phyloP scores from a whole-genome alignment of 2,888 invertebrate species.

The Xanthostigma xanthostigma region DNA sequence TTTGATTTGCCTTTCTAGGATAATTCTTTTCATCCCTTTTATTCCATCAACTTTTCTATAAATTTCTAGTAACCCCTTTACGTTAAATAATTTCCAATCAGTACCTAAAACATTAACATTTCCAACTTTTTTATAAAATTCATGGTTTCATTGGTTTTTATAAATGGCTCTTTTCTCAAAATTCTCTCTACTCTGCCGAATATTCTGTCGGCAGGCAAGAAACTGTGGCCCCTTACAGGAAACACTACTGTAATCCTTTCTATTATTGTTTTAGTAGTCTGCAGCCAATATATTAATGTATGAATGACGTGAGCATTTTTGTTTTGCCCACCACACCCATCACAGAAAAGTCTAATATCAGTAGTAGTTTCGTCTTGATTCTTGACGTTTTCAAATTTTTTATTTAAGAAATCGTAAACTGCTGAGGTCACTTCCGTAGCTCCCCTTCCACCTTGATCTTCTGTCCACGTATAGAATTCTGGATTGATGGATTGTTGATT shows the following conservation, averaged over 20 bases:
- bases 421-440: constrained; percentile 14
- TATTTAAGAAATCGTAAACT: constrained; percentile 7
- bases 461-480: constrained; percentile 14
- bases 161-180: not conserved
- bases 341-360: constrained; percentile 13
- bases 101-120: not conserved
- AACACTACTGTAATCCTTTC: constrained; percentile 1
- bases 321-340: constrained; percentile 16
- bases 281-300: constrained; percentile 12
- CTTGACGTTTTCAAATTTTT: not conserved
- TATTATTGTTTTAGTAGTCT: not conserved
- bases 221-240: constrained; percentile 7
- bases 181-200: constrained; percentile 6
- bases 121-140: not conserved
- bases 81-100: not conserved
- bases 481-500: constrained; percentile 12
- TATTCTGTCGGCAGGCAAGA: constrained; percentile 7
- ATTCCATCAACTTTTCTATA: too few relatives aligned
- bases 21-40: too few relatives aligned
- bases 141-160: not conserved
- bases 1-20: too few relatives aligned
- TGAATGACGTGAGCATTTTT: constrained; percentile 14
- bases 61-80: not conserved
- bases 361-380: not conserved
- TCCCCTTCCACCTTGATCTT: constrained; percentile 11